Evolutionary conservation across 2,888 invertebrate species (phyloP), one percentile per base, ranked within the genome.

Genomic region (Ypsolopha sequella): DNA sequence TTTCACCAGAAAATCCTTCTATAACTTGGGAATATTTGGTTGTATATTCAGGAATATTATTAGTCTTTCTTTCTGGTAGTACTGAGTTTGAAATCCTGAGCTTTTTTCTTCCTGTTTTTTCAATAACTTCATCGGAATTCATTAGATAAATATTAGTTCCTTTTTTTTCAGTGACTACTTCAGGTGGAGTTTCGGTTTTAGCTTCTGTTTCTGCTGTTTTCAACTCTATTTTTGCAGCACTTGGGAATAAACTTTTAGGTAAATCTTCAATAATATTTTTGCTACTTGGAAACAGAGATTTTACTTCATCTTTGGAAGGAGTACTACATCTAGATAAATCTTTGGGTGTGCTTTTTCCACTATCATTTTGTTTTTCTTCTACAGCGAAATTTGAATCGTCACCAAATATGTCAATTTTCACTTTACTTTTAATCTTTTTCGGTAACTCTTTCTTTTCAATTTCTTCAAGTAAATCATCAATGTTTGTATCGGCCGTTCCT

Each of bases 11-110:
- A 55, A 81, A 79, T 0, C 80, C 81, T 60, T 88, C 88, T 11
- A 86, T 77, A 52, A 70, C 73, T 44, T 84, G 76, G 0, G 82
- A 76, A 62, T 88, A 88, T 55, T 86, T 85, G 0, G 85, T 87
- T 0, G 86, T 87, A 48, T 87, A 88, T 0, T 68, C 58, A 0
- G 79, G 73, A 3, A 67, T 60, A 56, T 77, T 77, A 1, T 54
- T 55, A 45, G 66, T 74, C 53, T 76, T 81, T 4, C 73, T 63
- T 2, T 71, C 77, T 1, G 79, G 80, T 45, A 86, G 56, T 10
- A 87, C 76, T 0, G 85, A 84, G 46, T 81, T 78, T 0, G 84
- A 82, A 54, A 87, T 86, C 39, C 87, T 70, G 0, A 87, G 66
- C 47, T 85, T 86, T 50, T 84, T 82, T 54, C 76, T 76, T 13